These are phyloP conservation scores for Gryllus bimaculatus DNA, from an alignment of 1,140 invertebrate genomes.

Conservation along the genomic window DNA sequence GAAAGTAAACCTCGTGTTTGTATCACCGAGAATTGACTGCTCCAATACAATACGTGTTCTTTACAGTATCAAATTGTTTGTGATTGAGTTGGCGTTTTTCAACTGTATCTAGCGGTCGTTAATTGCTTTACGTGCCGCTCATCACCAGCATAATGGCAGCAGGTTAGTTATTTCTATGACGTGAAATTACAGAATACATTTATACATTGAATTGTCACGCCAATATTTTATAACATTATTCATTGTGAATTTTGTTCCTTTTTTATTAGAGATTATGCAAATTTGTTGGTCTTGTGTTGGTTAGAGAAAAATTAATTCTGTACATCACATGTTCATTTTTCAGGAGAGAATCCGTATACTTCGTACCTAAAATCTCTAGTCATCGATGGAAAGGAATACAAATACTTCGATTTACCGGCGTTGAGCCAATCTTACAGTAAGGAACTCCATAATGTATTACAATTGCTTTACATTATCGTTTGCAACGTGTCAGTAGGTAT, in stretches of 20 bases:
- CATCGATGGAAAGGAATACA: slow-evolving; percentile 53
- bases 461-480: neutral
- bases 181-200: neutral
- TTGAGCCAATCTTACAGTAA: slow-evolving; percentile 71
- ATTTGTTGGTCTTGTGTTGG: neutral
- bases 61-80: neutral
- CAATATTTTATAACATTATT: neutral
- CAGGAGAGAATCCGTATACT: slow-evolving; percentile 54
- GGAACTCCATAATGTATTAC: slow-evolving; percentile 25
- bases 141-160: neutral
- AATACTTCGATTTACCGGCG: slow-evolving; percentile 63
- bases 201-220: neutral
- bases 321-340: slow-evolving; percentile 6
- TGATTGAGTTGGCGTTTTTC: neutral
- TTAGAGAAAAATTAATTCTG: neutral
- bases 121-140: neutral
- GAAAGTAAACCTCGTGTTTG: neutral
- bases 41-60: neutral
- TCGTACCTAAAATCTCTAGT: slow-evolving; percentile 54
- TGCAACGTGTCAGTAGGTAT: neutral
- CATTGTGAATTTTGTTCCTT: neutral
- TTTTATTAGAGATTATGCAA: neutral
- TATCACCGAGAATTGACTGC: neutral
- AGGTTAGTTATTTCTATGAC: neutral
- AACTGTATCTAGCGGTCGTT: neutral